Base-by-base conservation (phyloP, 2,888 invertebrate genomes). In the Drosophila flavopinicola region DNA sequence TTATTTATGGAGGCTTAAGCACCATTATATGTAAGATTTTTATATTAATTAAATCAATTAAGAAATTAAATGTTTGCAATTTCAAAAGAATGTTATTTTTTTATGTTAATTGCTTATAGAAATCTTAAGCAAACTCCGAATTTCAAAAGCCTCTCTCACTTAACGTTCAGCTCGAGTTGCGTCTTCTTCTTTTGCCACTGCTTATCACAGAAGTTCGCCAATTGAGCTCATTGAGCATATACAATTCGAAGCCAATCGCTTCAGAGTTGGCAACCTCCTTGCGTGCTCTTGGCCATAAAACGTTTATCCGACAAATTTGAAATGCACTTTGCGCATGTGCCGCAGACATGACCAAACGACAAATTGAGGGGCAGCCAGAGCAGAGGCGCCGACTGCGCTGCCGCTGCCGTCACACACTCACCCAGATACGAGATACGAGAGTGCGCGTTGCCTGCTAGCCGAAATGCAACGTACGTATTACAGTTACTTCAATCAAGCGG, bases 351-450 rank as follows among this genome's bases (percentile, higher is more conserved):
- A 72, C 82, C 70, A 77, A 80, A 60, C 59, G 65, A 53, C 75
- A 64, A 66, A 67, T 77, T 76, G 47, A 25, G 44, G 13, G 17
- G 13, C 23, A 13, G 38, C 30, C 20, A 20, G 20, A 25, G 37
- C 66, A 37, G 53, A 15, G 37, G 0, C 57, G 52, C 7, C 1
- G 3, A 6, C 69, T 7, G 60, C 53, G 69, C 69, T 35, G 71
- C 24, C 48, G 57, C 47, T n/a, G 60, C 38, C 58, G 83, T 78
- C 85, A 85, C 83, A 84, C 87, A 84, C 76, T 87, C 76, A 84
- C 83, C 83, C 74, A 84, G 83, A 84, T 84, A 84, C 63, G 75
- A 20, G n/a, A n/a, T n/a, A n/a, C 52, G 13, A 32, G 39, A 48
- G 59, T 61, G 20, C 25, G 15, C 20, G 20, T n/a, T n/a, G 20